phyloP scores from a whole-genome alignment of 2,797 vertebrate species.

The Astyanax mexicanus region DNA sequence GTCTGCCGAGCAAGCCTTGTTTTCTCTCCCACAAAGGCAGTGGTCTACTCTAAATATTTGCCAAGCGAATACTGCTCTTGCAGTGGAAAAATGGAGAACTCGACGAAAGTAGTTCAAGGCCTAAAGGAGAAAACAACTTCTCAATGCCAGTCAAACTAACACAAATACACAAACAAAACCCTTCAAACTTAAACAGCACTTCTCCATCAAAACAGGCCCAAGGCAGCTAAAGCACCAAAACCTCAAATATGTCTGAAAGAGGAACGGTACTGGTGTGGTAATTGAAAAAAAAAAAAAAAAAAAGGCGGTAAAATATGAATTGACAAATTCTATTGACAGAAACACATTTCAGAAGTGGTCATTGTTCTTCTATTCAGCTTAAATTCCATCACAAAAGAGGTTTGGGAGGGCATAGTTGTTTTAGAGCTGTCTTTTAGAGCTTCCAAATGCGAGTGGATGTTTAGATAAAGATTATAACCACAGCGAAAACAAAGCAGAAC shows the following conservation, averaged over 20 bases:
- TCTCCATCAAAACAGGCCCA: slow-evolving; percentile 34
- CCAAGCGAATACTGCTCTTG: slow-evolving; percentile 69
- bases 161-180: slow-evolving; percentile 69
- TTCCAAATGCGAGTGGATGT: too few relatives aligned
- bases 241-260: not conserved
- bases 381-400: too few relatives aligned
- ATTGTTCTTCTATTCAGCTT: not conserved
- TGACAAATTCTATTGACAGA: not conserved
- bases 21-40: slow-evolving; percentile 71
- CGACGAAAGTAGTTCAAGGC: slow-evolving; percentile 62
- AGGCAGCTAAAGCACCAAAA: slow-evolving; percentile 12
- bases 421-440: too few relatives aligned
- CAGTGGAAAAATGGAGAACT: slow-evolving; percentile 66
- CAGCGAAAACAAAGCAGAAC: too few relatives aligned
- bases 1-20: slow-evolving; percentile 63
- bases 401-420: too few relatives aligned
- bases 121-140: slow-evolving; percentile 71
- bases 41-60: slow-evolving; percentile 77
- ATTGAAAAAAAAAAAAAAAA: too few relatives aligned
- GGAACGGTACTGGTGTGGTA: not conserved
- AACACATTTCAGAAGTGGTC: not conserved
- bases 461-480: too few relatives aligned
- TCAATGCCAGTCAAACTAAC: slow-evolving; percentile 68
- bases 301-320: too few relatives aligned
- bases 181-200: slow-evolving; percentile 24